phyloP scores from a whole-genome alignment of 1,140 invertebrate species.

The Ericerus pela region DNA sequence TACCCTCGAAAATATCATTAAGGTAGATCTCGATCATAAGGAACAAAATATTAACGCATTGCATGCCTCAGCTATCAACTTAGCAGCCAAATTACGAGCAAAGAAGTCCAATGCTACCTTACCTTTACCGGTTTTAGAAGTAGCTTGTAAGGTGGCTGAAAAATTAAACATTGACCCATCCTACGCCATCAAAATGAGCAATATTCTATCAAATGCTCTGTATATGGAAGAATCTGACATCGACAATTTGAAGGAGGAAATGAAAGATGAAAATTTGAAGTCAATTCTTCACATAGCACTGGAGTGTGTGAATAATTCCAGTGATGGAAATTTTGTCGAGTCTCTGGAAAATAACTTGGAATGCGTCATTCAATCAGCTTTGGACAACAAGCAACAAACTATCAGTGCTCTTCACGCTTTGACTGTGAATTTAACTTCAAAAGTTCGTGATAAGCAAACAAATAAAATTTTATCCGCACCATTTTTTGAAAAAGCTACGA shows the following conservation, averaged over 20 bases:
- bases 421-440: neutral
- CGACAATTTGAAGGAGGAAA: neutral
- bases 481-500: too few species aligned
- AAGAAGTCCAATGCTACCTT: neutral
- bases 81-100: neutral
- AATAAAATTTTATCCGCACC: neutral
- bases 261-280: neutral
- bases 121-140: slow-evolving; percentile 30
- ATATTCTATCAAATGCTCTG: neutral
- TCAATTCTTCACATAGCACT: neutral
- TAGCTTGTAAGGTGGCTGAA: slow-evolving; percentile 32
- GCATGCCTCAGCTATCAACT: neutral
- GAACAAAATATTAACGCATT: neutral
- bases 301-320: neutral
- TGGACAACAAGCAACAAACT: neutral
- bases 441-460: neutral
- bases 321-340: neutral
- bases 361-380: neutral
- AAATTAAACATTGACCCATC: slow-evolving; percentile 25
- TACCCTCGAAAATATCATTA: neutral
- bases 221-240: neutral
- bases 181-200: neutral
- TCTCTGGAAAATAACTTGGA: neutral
- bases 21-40: neutral
- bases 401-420: neutral